phyloP scores from a whole-genome alignment of 2,888 invertebrate species.

The Rhaphigaster nebulosa region DNA sequence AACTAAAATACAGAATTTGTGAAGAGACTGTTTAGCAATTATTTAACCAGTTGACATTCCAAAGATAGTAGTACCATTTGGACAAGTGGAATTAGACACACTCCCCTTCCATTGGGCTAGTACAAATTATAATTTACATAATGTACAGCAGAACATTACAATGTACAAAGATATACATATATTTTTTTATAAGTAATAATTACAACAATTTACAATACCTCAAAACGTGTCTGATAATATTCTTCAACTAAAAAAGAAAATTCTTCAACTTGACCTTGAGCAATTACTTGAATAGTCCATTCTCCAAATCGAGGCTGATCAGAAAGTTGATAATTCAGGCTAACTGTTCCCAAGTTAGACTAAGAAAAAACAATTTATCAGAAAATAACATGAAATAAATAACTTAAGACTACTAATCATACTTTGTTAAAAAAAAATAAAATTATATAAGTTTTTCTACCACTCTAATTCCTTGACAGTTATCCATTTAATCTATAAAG shows the following conservation, averaged over 20 bases:
- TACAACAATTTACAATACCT: constrained; percentile 71
- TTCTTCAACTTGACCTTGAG: constrained; percentile 90
- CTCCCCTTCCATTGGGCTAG: no score
- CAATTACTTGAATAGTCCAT: constrained; percentile 89
- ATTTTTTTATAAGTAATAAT: not conserved
- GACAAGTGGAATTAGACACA: no score
- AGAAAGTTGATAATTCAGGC: constrained; percentile 88
- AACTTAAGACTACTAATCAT: not conserved
- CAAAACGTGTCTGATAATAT: constrained; percentile 94
- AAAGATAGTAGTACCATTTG: no score
- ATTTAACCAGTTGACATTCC: no score
- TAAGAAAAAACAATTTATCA: constrained; percentile 67
- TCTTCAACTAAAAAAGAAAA: constrained; percentile 90
- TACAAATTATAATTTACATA: no score
- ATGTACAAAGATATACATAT: no score
- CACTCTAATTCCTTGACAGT: no score
- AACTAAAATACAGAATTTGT: no score
- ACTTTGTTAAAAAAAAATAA: not conserved
- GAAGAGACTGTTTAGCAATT: no score
- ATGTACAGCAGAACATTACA: no score
- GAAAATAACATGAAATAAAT: not conserved
- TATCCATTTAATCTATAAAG: no score
- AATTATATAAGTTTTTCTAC: no score
- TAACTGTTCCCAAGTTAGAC: constrained; percentile 94
- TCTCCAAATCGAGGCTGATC: constrained; percentile 93